Evolutionary conservation across 2,888 invertebrate genomes (phyloP), one percentile per base, ranked within the genome.

Genomic region (Drosophila subsilvestris): DNA sequence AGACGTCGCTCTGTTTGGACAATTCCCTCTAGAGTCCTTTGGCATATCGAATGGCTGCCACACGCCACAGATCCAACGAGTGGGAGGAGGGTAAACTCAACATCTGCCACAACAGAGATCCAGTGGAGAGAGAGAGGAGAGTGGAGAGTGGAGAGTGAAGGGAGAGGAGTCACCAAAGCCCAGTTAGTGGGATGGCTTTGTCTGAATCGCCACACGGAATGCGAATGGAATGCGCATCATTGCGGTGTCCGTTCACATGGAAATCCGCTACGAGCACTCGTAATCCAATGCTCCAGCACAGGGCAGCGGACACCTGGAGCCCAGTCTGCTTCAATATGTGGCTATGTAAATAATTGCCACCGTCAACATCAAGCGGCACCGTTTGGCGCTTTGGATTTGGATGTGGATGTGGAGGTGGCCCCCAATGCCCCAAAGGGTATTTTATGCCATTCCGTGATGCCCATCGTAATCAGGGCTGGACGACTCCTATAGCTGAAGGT

Each of bases 361-460:
- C 49, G 17, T 43, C 22, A 48, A 45, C 63, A 54, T 22, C 53
- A 63, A 93, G 66, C 56, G 66, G 37, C n/a, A 14, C 37, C 37
- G 37, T 37, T 37, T 37, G 37, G 37, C 37, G 37, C 14, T 37
- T 37, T 37, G n/a, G 37, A 96, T 79, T 93, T 93, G 1, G 95
- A 22, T 22, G 20, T 20, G 20, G 20, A 20, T 20, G 22, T 4
- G 22, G n/a, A n/a, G n/a, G n/a, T n/a, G n/a, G n/a, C n/a, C n/a
- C n/a, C 95, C 48, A 96, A 93, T 79, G 95, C 96, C 94, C 95
- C 94, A 90, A 96, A 96, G 1, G 96, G 95, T 91, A 96, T 95
- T 91, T 96, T 96, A 91, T 96, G 96, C 60, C 96, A 96, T 91
- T 96, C 95, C 72, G 96, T 96, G 74, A 96, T 96, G 7, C 95